These are phyloP conservation scores for Pegoplata infirma DNA, from an alignment of 2,888 invertebrate genomes.

Conservation along the genomic window DNA sequence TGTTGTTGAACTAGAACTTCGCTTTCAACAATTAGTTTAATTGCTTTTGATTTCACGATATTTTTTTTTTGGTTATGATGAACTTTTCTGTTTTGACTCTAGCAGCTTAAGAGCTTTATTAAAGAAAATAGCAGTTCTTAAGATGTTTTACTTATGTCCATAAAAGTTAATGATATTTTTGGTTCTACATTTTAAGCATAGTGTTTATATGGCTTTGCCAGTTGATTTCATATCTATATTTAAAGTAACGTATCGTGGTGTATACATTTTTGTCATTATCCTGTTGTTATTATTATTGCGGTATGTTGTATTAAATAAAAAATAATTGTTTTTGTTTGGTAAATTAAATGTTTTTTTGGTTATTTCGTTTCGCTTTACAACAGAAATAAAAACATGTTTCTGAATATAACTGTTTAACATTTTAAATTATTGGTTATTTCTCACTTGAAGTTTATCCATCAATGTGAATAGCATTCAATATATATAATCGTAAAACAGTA, in stretches of 20 bases:
- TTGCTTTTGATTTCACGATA: too few species aligned
- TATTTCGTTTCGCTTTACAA: neutral
- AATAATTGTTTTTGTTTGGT: conserved; percentile 31
- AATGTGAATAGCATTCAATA: too few species aligned
- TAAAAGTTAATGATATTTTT: too few species aligned
- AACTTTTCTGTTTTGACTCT: too few species aligned
- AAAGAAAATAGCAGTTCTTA: too few species aligned
- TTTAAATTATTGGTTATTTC: conserved; percentile 55
- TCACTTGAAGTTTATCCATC: conserved; percentile 31
- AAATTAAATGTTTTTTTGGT: conserved; percentile 50
- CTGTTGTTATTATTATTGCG: conserved; percentile 32
- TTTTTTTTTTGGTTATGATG: too few species aligned
- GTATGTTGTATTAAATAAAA: conserved; percentile 31
- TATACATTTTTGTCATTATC: conserved; percentile 16
- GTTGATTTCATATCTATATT: conserved; percentile 21
- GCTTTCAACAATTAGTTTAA: too few species aligned
- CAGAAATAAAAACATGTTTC: conserved; percentile 20
- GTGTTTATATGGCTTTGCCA: conserved; percentile 36
- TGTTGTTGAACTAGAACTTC: too few species aligned
- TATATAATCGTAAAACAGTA: too few species aligned
- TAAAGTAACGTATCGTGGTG: neutral
- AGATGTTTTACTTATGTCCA: too few species aligned
- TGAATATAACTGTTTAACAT: conserved; percentile 16
- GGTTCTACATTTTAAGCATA: too few species aligned
- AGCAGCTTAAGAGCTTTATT: too few species aligned